phyloP scores from a whole-genome alignment of 1,140 invertebrate species.

The Apis mellifera region DNA sequence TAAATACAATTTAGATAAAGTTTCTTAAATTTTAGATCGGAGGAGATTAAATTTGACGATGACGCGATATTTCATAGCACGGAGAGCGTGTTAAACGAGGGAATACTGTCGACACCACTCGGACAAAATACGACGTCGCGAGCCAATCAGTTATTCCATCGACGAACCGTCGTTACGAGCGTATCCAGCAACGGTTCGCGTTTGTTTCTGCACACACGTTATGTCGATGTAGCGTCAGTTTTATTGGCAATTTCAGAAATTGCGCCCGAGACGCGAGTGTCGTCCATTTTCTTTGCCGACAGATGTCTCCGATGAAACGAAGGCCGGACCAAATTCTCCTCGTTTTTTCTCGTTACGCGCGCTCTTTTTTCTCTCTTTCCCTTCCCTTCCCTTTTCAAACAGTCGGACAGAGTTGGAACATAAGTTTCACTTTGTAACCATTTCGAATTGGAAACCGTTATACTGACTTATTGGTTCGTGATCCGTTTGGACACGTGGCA shows the following conservation, averaged over 20 bases:
- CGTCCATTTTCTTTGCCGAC: slow-evolving; percentile 58
- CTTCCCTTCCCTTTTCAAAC: neutral
- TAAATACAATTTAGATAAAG: neutral
- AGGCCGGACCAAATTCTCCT: slow-evolving; percentile 28
- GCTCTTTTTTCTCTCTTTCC: neutral
- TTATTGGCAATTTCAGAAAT: slow-evolving; percentile 70
- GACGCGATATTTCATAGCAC: neutral
- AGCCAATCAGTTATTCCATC: slow-evolving; percentile 58
- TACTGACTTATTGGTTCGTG: slow-evolving; percentile 64
- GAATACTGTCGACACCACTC: slow-evolving; percentile 13
- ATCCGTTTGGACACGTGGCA: slow-evolving; percentile 55
- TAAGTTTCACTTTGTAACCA: slow-evolving; percentile 58
- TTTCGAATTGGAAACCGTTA: slow-evolving; percentile 37
- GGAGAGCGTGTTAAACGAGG: neutral
- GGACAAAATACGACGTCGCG: slow-evolving; percentile 44
- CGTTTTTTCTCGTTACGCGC: neutral
- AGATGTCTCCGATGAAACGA: slow-evolving; percentile 32
- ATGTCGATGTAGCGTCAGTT: slow-evolving; percentile 58
- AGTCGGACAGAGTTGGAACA: slow-evolving; percentile 33
- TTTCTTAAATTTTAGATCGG: neutral
- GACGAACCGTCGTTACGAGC: slow-evolving; percentile 59
- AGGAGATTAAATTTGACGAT: neutral
- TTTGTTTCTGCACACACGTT: slow-evolving; percentile 25
- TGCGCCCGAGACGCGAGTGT: slow-evolving; percentile 58
- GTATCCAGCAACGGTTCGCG: slow-evolving; percentile 18